These are phyloP conservation scores for Lepidurus arcticus DNA, from an alignment of 1,140 invertebrate genomes.

Conservation along the genomic window DNA sequence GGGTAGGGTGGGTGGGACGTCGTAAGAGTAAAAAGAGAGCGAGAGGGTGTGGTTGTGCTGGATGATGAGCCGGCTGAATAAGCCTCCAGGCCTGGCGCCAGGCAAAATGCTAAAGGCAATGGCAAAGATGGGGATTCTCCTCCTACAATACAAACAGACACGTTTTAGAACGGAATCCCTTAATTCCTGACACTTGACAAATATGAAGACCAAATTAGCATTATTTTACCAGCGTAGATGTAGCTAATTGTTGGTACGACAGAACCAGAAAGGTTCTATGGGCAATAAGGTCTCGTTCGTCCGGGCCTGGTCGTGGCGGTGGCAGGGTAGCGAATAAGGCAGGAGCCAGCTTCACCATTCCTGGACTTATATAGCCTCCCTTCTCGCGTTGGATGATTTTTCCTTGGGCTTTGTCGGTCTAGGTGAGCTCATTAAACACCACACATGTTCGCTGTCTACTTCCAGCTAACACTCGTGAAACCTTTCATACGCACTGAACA, in stretches of 20 bases:
- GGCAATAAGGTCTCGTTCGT: not conserved
- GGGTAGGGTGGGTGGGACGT: not conserved
- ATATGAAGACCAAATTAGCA: too few relatives aligned
- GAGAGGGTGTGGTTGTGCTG: conserved; percentile 9
- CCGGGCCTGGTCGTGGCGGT: conserved; percentile 19
- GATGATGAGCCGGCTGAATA: conserved; percentile 8
- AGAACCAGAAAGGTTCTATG: not conserved
- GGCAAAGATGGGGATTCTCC: not conserved
- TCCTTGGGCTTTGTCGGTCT: not conserved
- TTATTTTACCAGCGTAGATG: not conserved
- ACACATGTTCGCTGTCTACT: not conserved
- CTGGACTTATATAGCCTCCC: conserved; percentile 21
- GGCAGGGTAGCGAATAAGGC: conserved; percentile 15
- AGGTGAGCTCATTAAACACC: conserved; percentile 3
- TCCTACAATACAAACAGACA: not conserved
- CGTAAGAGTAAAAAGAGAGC: not conserved
- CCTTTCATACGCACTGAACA: conserved; percentile 14
- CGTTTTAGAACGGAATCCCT: not conserved
- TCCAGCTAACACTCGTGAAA: not conserved
- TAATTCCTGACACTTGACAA: too few relatives aligned
- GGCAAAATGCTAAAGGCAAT: not conserved
- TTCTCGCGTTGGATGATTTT: not conserved
- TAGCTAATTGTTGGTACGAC: not conserved
- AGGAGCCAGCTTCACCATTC: conserved; percentile 18
- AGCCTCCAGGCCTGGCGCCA: not conserved